phyloP scores from a whole-genome alignment of 2,113 vertebrate genomes.

The Puffinus mauretanicus region DNA sequence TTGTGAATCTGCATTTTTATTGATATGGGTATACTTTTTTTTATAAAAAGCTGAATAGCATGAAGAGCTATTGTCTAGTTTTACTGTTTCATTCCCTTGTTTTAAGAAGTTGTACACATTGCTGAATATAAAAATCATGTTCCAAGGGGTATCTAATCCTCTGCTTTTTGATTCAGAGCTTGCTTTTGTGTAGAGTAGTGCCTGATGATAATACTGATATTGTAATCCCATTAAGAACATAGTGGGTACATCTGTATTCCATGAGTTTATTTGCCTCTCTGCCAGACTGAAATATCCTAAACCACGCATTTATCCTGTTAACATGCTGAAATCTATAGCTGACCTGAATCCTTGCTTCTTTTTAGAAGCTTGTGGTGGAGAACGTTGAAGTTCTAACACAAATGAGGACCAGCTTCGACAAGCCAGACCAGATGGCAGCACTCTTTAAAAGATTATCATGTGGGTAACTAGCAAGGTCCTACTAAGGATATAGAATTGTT shows the following conservation, averaged over 20 bases:
- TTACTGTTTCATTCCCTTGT: background rate
- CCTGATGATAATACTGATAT: background rate
- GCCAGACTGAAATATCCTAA: conserved; percentile 11
- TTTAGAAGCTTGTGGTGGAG: conserved; percentile 97
- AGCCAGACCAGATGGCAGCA: conserved; percentile 96
- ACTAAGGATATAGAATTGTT: background rate
- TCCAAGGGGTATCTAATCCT: background rate
- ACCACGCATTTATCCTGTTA: background rate
- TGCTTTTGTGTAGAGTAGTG: background rate
- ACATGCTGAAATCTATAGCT: background rate
- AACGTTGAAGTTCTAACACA: conserved; percentile 97
- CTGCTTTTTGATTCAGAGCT: background rate
- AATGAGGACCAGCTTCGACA: conserved; percentile 99
- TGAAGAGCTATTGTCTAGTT: background rate
- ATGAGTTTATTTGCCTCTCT: conserved; percentile 29
- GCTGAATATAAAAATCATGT: background rate
- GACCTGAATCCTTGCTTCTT: conserved; percentile 32
- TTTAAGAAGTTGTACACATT: background rate
- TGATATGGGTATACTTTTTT: background rate
- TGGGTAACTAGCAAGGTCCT: conserved; percentile 68
- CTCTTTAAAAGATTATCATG: conserved; percentile 97
- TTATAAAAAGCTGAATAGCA: background rate
- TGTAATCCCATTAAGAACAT: background rate
- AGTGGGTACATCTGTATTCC: conserved; percentile 30
- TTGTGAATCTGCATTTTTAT: background rate